Base-by-base conservation (phyloP, 2,113 vertebrate species). In the Hypanus sabinus region DNA sequence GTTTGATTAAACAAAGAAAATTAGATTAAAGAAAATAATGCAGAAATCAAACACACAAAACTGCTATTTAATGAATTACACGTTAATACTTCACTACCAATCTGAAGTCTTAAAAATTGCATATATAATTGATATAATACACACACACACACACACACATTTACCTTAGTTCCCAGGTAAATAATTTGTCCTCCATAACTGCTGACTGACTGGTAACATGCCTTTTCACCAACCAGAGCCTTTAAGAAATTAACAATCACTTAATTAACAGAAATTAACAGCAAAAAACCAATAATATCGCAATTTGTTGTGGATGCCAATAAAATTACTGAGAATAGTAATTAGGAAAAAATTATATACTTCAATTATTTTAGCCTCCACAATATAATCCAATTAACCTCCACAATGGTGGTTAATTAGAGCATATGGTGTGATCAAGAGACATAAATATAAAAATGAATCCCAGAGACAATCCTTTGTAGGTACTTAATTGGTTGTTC, bases 171-270 rank as follows among this genome's bases (percentile, higher is more conserved):
- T 94, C 99, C 99, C 95, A 99, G 96, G 95, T 98, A 99, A 95
- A 99, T 97, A 68, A 99, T 97, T 95, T 99, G 98, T 57, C 98
- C 98, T n/a, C 97, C 97, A 55, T 97, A 98, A 96, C 98, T 98
- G 80, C 98, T 98, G 93, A 99, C 98, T 4, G 99, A 99, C 95
- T 99, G 98, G 83, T 99, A 99, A 94, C 99, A 99, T 94, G 99
- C 98, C 94, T 98, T 99, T 94, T 99, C 99, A 95, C 98, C 99
- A 33, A 99, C 99, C 94, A 99, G 93, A 24, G 99, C 99, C 99
- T 99, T n/a, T 93, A 94, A 94, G n/a, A 93, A 77, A 27, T 22
- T 16, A 77, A 71, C 20, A 90, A 57, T 73, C 27, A 11, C 38
- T 46, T 46, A 46, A 65, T 81, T 18, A 94, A 1, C 27, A 33